These are phyloP conservation scores for Danaus plexippus DNA, from an alignment of 1,140 invertebrate species.

Conservation along the genomic window DNA sequence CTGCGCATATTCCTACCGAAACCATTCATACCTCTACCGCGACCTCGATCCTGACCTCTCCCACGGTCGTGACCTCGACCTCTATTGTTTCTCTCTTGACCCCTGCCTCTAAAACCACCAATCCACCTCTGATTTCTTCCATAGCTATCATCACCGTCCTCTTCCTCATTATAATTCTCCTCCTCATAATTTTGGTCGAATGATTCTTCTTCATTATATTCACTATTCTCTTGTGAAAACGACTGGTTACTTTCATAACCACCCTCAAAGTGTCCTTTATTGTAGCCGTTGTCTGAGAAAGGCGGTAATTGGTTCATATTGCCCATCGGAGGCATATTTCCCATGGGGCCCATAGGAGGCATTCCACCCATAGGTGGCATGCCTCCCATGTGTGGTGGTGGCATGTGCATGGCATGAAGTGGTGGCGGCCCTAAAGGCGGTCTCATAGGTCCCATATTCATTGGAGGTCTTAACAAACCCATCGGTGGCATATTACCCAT, in stretches of 20 bases:
- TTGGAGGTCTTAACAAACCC: constrained; percentile 44
- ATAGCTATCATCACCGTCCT: constrained; percentile 41
- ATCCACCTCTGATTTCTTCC: constrained; percentile 50
- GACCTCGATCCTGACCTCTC: constrained; percentile 32
- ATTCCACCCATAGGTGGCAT: constrained; percentile 41
- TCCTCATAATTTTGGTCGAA: constrained; percentile 58
- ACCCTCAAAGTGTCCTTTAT: constrained; percentile 48
- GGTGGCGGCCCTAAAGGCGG: constrained; percentile 41
- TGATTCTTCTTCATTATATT: constrained; percentile 30
- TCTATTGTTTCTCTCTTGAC: constrained; percentile 29
- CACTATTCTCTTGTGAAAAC: constrained; percentile 30
- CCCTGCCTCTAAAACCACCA: constrained; percentile 43
- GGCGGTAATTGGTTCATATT: constrained; percentile 37
- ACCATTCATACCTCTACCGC: constrained; percentile 22
- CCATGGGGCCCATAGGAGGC: constrained; percentile 35
- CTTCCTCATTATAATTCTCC: constrained; percentile 45
- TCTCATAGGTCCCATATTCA: constrained; percentile 42
- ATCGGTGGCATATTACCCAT: constrained; percentile 48
- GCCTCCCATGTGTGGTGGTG: constrained; percentile 38
- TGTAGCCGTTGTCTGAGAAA: constrained; percentile 53
- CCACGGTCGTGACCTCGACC: constrained; percentile 34
- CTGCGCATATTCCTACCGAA: constrained; percentile 24
- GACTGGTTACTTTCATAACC: constrained; percentile 43
- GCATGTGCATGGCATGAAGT: constrained; percentile 43
- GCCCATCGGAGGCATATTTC: constrained; percentile 33